phyloP scores from a whole-genome alignment of 2,888 invertebrate genomes.

The Eumacrocentrus americanus region DNA sequence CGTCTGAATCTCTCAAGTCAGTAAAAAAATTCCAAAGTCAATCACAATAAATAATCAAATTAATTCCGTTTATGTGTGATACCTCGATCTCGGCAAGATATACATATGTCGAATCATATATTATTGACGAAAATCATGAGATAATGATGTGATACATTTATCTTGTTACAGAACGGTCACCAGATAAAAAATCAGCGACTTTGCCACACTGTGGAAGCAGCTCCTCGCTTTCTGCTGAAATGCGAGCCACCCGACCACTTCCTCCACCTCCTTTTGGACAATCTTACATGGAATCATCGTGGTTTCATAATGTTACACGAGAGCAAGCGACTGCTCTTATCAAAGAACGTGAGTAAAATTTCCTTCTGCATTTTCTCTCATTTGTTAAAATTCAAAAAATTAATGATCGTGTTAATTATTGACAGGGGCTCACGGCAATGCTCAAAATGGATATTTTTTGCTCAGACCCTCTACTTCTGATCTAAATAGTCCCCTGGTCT shows the following conservation, averaged over 20 bases:
- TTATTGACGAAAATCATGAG: too few relatives aligned
- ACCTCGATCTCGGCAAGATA: not conserved
- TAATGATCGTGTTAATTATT: not conserved
- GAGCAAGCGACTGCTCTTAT: constrained; percentile 53
- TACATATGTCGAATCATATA: not conserved
- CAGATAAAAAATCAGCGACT: constrained; percentile 54
- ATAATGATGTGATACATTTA: not conserved
- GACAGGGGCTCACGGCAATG: constrained; percentile 49
- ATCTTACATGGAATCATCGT: constrained; percentile 52
- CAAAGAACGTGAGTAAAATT: constrained; percentile 51
- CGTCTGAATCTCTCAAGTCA: constrained; percentile 57
- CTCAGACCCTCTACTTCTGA: constrained; percentile 57
- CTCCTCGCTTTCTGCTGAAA: constrained; percentile 44
- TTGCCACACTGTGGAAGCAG: constrained; percentile 50
- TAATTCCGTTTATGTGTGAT: too few relatives aligned
- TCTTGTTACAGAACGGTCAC: constrained; percentile 51
- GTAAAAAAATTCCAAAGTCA: constrained; percentile 35
- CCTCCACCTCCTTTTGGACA: constrained; percentile 50
- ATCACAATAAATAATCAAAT: too few relatives aligned
- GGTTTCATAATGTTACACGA: constrained; percentile 57
- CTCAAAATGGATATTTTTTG: constrained; percentile 57
- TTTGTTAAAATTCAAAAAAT: not conserved
- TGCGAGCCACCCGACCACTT: constrained; percentile 53
- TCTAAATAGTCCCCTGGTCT: constrained; percentile 58
- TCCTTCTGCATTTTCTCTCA: not conserved